Evolutionary conservation across 35 echinoderm and acorn worm genomes (phyloP).

Genomic region (Lytechinus variegatus): DNA sequence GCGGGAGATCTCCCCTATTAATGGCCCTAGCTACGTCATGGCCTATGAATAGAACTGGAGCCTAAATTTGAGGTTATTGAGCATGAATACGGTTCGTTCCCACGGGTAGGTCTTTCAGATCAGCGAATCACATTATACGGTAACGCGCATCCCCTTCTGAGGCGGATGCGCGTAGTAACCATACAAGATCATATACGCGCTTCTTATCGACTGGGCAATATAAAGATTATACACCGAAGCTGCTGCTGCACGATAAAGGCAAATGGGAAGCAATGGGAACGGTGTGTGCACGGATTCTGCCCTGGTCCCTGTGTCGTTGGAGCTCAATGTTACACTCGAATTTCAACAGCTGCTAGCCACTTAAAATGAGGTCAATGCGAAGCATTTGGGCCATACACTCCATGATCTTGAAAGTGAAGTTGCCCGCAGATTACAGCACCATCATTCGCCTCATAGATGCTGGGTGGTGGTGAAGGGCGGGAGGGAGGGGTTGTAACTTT

Average conservation of each 20-base stretch:
- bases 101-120: background rate
- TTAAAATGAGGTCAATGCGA: conserved; percentile 10
- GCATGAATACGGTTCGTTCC: background rate
- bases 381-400: background rate
- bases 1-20: background rate
- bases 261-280: background rate
- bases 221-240: background rate
- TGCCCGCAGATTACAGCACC: background rate
- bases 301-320: background rate
- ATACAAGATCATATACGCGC: background rate
- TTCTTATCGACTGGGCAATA: background rate
- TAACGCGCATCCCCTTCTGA: background rate
- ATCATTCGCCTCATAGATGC: background rate
- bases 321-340: background rate
- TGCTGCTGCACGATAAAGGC: background rate
- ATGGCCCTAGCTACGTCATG: background rate
- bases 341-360: background rate
- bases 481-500: no score
- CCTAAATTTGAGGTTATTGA: background rate
- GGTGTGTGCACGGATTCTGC: background rate
- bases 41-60: conserved; percentile 1
- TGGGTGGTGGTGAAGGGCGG: no score
- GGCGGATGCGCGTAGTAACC: background rate
- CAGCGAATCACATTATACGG: background rate
- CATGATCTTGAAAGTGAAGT: conserved; percentile 12